phyloP scores from a whole-genome alignment of 2,888 invertebrate genomes.

The Meloe dianella region DNA sequence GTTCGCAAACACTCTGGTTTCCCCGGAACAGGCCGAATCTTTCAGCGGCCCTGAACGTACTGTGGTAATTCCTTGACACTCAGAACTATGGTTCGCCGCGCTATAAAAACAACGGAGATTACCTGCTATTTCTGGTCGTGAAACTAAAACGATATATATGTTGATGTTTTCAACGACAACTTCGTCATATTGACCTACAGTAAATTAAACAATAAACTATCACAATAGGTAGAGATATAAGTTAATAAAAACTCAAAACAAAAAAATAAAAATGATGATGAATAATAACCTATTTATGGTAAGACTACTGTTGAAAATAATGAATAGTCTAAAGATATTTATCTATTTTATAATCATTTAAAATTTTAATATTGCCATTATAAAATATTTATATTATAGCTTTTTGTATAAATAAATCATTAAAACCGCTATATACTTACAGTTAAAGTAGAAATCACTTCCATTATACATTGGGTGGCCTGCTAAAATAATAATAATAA shows the following conservation, averaged over 20 bases:
- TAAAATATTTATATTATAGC: constrained; percentile 5
- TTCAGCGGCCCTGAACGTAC: no score
- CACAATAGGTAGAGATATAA: background rate
- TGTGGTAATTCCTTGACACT: no score
- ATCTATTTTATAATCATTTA: background rate
- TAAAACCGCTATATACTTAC: constrained; percentile 4
- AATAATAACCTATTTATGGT: constrained; percentile 4
- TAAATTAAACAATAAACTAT: background rate
- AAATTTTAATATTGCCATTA: constrained; percentile 3
- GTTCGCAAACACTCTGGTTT: no score
- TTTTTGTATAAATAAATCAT: constrained; percentile 8
- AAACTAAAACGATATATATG: no score
- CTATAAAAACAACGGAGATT: no score
- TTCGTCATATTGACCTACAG: background rate
- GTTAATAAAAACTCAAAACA: background rate
- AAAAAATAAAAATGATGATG: background rate
- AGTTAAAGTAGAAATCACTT: background rate
- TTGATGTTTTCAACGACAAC: background rate
- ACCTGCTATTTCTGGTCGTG: no score
- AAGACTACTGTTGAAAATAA: constrained; percentile 7
- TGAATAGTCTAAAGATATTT: background rate
- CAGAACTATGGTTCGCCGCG: no score
- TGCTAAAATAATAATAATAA: background rate
- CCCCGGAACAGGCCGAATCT: no score
- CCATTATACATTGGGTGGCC: constrained; percentile 4